A percentile compares a stretch with the other conserved stretches of the same genome.
Evolutionary conservation across 2,888 invertebrate genomes (phyloP).

Genomic region (Nomada goodeniana): DNA sequence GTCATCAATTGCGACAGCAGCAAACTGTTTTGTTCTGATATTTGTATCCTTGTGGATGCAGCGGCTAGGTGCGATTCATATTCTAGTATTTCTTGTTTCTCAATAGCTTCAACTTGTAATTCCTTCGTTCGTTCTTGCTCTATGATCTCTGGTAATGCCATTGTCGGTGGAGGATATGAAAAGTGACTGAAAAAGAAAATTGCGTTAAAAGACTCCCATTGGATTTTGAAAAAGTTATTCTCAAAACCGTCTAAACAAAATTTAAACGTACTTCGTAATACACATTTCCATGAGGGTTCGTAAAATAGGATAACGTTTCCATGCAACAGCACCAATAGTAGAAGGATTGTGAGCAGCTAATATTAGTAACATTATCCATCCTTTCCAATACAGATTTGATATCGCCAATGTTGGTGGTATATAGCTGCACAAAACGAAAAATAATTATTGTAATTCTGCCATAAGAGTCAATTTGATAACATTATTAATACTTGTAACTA

Average conservation of each 20-base stretch:
- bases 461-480: not conserved
- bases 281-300: constrained; percentile 97
- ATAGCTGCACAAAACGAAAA: constrained; percentile 85
- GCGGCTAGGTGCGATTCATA: constrained; percentile 97
- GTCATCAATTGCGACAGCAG: constrained; percentile 93
- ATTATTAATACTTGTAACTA: constrained; percentile 83
- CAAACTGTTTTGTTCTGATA: constrained; percentile 95
- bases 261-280: constrained; percentile 92
- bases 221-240: not conserved
- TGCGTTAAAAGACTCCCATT: not conserved
- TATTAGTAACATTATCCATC: constrained; percentile 94
- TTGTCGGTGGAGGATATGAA: constrained; percentile 89
- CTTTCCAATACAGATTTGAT: constrained; percentile 97
- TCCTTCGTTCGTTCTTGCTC: constrained; percentile 88
- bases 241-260: too few relatives aligned
- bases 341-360: constrained; percentile 96
- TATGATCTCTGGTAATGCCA: constrained; percentile 86
- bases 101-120: constrained; percentile 88
- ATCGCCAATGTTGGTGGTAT: constrained; percentile 95
- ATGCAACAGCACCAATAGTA: constrained; percentile 93
- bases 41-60: constrained; percentile 93
- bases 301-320: constrained; percentile 96
- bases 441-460: constrained; percentile 5
- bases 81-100: constrained; percentile 92
- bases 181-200: constrained; percentile 86